Conservation (phyloP, 2,797 vertebrate genomes). For the Heliangelus exortis region DNA sequence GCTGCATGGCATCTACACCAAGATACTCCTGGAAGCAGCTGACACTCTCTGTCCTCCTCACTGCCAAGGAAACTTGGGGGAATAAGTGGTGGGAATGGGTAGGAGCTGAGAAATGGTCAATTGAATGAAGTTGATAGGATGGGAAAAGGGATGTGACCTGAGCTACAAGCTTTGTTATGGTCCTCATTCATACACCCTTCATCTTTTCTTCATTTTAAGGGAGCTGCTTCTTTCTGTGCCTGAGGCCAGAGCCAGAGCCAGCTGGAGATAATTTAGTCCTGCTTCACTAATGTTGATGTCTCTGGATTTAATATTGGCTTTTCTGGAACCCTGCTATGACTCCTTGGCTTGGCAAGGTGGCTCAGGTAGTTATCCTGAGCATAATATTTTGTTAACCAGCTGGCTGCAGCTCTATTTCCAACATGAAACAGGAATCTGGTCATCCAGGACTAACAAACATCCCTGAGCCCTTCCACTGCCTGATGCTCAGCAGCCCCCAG, state of each 20-base stretch:
- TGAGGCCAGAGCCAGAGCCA: not conserved
- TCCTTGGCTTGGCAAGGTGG: slow-evolving; percentile 24
- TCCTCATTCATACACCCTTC: not conserved
- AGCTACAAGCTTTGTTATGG: slow-evolving; percentile 4
- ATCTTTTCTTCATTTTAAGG: slow-evolving; percentile 28
- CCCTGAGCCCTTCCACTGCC: not conserved
- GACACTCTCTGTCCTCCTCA: not conserved
- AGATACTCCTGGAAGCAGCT: not conserved
- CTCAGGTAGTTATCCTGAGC: slow-evolving; percentile 57
- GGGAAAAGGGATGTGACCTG: not conserved
- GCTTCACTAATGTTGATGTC: slow-evolving; percentile 6
- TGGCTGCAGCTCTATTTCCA: slow-evolving; percentile 19
- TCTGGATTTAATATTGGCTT: slow-evolving; percentile 54
- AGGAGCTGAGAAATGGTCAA: not conserved
- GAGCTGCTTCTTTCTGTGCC: not conserved
- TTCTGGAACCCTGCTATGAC: slow-evolving; percentile 45
- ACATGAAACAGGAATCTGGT: slow-evolving; percentile 25
- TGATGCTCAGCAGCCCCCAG: not conserved
- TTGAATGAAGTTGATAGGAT: not conserved
- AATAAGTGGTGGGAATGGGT: not conserved
- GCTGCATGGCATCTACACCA: not conserved
- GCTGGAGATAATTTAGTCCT: slow-evolving; percentile 49
- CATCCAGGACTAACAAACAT: slow-evolving; percentile 43
- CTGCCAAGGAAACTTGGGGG: not conserved
- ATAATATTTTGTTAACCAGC: slow-evolving; percentile 65